Conservation (phyloP, 2,113 vertebrate species). For the Misgurnus anguillicaudatus region DNA sequence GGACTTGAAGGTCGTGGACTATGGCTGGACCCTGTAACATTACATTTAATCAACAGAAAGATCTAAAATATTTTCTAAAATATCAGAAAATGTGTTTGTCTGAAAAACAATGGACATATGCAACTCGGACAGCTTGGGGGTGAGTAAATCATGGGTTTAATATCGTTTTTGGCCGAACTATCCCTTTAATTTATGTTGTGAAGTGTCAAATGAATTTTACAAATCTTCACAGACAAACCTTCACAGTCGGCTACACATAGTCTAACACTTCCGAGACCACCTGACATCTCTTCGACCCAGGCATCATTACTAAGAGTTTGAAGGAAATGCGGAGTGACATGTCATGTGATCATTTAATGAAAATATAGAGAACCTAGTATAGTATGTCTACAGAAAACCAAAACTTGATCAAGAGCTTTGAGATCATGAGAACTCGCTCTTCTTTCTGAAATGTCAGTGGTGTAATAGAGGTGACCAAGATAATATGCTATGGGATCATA, state of each 20-base stretch:
- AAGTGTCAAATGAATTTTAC: neutral
- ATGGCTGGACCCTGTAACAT: too few species aligned
- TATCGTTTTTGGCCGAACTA: too few species aligned
- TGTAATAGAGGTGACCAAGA: slow-evolving; percentile 35
- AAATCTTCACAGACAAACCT: slow-evolving; percentile 5
- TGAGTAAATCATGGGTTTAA: too few species aligned
- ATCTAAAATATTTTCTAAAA: too few species aligned
- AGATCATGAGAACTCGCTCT: slow-evolving; percentile 27
- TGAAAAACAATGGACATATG: too few species aligned
- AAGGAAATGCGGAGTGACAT: slow-evolving; percentile 7
- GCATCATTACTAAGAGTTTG: slow-evolving; percentile 14
- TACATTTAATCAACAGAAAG: too few species aligned
- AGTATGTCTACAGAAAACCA: neutral
- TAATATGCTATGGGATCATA: slow-evolving; percentile 19
- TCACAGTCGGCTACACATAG: slow-evolving; percentile 6
- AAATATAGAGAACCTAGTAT: neutral
- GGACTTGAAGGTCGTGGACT: too few species aligned
- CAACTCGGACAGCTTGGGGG: too few species aligned
- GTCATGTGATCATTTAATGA: neutral
- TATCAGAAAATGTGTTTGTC: too few species aligned
- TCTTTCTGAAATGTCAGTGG: slow-evolving; percentile 23
- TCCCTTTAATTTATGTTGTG: slow-evolving; percentile 1
- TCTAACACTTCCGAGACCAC: slow-evolving; percentile 14
- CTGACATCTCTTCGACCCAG: neutral
- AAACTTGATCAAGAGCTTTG: slow-evolving; percentile 4